Base-by-base conservation (phyloP, 2,888 invertebrate species). In the Perdita meconis region DNA sequence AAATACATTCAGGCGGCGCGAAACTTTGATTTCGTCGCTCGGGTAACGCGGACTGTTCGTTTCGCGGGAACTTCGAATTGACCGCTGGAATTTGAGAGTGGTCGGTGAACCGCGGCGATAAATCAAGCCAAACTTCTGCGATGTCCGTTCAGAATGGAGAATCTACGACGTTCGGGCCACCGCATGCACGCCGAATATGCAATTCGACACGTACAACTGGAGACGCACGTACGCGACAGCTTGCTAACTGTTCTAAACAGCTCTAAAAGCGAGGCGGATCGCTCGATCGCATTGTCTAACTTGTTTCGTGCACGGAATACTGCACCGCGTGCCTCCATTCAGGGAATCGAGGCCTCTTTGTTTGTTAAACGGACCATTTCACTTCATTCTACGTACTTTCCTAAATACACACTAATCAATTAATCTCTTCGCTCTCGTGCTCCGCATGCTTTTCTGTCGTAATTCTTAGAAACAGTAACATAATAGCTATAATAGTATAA, bases 61-160 rank as follows among this genome's bases (percentile, higher is more conserved):
- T 67, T 42, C 42, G 51, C 64, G 65, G 24, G 53, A 69, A 66
- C 26, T 69, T 81, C 75, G 74, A 42, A 74, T 77, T 51, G 69
- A 66, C 44, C 26, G 4, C 50, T 13, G 12, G 44, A 40, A 57
- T 26, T 26, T 53, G 70, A 51, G 55, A 50, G 40, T 44, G 72
- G 50, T 59, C 73, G 69, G 47, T 22, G 65, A 71, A 66, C 78
- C 60, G 57, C 63, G 67, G 65, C 68, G 59, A 82, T 84, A 84
- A 84, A 84, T 82, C 84, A 80, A 22, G 42, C 22, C 47, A 38
- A 69, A 82, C 71, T 82, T 80, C 51, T 50, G 55, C 68, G 80
- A 80, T 70, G 73, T 24, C 68, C 63, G 69, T 16, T 30, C 50
- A 65, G 80, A 63, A 75, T 69, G 67, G 57, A 53, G 65, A 50